A percentile compares a stretch with the other conserved stretches of the same genome.
Conservation (phyloP, 2,797 vertebrate genomes). For the Neostethus bicornis region DNA sequence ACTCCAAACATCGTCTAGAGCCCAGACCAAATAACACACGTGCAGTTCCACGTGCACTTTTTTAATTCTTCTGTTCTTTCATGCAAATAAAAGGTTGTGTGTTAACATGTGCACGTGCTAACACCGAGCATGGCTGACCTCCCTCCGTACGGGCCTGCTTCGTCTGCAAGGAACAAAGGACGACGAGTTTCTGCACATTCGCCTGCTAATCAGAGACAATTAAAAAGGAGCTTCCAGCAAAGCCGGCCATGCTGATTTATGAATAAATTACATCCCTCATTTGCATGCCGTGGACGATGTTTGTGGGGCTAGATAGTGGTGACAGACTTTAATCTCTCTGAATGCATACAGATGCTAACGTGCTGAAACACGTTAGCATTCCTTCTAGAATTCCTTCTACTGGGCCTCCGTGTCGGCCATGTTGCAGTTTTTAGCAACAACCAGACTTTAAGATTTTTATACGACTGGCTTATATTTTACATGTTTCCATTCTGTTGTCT, state of each 20-base stretch:
- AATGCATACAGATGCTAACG: no score
- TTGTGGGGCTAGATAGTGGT: no score
- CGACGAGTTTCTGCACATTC: constrained; percentile 68
- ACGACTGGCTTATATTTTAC: no score
- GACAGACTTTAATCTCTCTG: no score
- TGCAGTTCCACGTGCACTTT: constrained; percentile 1
- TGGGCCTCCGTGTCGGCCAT: no score
- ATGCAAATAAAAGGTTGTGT: constrained; percentile 35
- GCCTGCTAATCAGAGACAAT: constrained; percentile 85
- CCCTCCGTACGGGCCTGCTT: constrained; percentile 64
- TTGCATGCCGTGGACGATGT: constrained; percentile 82
- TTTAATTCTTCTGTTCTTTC: constrained; percentile 1
- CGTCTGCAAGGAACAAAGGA: constrained; percentile 78
- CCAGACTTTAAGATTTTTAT: no score
- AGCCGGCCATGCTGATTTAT: constrained; percentile 78
- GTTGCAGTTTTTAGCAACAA: no score
- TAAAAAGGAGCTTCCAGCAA: constrained; percentile 77
- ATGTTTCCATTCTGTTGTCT: no score
- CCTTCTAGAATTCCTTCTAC: no score
- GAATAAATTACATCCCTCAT: constrained; percentile 83
- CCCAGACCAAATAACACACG: constrained; percentile 29
- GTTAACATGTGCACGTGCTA: constrained; percentile 3
- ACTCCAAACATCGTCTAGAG: no score
- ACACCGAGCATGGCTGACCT: constrained; percentile 37
- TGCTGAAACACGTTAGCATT: no score